Evolutionary conservation across 2,888 invertebrate genomes (phyloP), one percentile per base, ranked within the genome.

Genomic region (Didymodactylos carnosus): DNA sequence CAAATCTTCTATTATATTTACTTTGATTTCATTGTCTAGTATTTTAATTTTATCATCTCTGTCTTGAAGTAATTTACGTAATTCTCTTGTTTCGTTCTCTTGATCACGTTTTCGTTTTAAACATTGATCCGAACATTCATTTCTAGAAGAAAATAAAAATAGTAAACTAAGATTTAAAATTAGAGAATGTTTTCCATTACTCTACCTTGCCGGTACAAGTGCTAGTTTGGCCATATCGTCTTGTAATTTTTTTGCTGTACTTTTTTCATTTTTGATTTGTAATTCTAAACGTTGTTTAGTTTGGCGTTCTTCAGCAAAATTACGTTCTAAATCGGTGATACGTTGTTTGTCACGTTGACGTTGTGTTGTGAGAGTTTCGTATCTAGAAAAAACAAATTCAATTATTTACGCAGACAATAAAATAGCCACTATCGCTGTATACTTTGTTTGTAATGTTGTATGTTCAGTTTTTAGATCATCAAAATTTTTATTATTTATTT

Each of bases 261-360:
- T 89, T 78, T 89, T 86, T 80, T 91, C 90, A 75, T 88, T 87
- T 77, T 86, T 87, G 75, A 91, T 83, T 80, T 90, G 90, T 71
- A 88, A 86, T 81, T 92, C 91, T 41, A 88, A 84, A 39, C 88
- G 87, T 72, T 88, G 86, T 78, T 91, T 88, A 79, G 88, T 87
- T 78, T 92, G 89, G 71, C 91, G 86, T 84, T 94, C 93, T 77
- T 93, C 94, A 62, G 88, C 88, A 76, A 94, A 86, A 77, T 90
- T 88, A 78, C 90, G 88, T 85, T 94, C 94, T 79, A 89, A 78
- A 83, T 87, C 80, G 51, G 87, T 86, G 78, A 92, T 86, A 78
- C 88, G 88, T 80, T 90, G 89, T 83, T 89, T 89, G 81, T 91
- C 94, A 77, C 88, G 85, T 80, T 90, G 89, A 72, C 90, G 88